These are phyloP conservation scores for Chloropsis hardwickii DNA, from an alignment of 2,113 vertebrate genomes.

Conservation along the genomic window DNA sequence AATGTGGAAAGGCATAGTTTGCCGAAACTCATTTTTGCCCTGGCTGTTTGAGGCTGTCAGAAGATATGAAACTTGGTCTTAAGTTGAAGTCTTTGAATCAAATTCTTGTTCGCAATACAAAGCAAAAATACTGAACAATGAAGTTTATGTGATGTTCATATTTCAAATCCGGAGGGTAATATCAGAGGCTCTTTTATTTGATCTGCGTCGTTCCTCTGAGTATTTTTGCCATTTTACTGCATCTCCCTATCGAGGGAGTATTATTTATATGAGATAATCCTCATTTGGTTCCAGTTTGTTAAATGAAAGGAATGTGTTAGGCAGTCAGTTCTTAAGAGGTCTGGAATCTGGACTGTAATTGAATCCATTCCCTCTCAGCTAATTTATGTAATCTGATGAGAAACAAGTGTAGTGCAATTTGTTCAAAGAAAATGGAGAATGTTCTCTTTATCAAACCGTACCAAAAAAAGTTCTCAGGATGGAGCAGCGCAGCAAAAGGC, in stretches of 20 bases:
- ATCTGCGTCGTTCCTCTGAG: neutral
- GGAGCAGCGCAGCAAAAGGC: neutral
- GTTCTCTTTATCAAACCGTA: neutral
- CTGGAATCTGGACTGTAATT: slow-evolving; percentile 50
- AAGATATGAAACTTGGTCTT: neutral
- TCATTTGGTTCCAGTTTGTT: slow-evolving; percentile 58
- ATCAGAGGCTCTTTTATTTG: neutral
- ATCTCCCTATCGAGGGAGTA: neutral
- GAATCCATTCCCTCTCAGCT: slow-evolving; percentile 43
- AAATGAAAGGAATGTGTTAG: slow-evolving; percentile 59
- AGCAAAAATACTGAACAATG: neutral
- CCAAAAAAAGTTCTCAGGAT: neutral
- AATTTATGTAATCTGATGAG: slow-evolving; percentile 55
- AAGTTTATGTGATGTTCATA: neutral
- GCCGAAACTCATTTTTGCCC: neutral
- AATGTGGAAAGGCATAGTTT: neutral
- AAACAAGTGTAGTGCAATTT: slow-evolving; percentile 48
- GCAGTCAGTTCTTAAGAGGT: slow-evolving; percentile 12
- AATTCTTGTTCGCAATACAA: neutral
- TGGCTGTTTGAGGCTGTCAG: neutral
- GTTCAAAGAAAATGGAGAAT: slow-evolving; percentile 3
- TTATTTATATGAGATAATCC: slow-evolving; percentile 53
- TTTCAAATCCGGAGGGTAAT: neutral
- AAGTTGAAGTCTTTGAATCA: neutral
- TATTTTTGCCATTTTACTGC: slow-evolving; percentile 30